phyloP scores from a whole-genome alignment of 2,888 invertebrate genomes.

The Pristionchus maxplancki region DNA sequence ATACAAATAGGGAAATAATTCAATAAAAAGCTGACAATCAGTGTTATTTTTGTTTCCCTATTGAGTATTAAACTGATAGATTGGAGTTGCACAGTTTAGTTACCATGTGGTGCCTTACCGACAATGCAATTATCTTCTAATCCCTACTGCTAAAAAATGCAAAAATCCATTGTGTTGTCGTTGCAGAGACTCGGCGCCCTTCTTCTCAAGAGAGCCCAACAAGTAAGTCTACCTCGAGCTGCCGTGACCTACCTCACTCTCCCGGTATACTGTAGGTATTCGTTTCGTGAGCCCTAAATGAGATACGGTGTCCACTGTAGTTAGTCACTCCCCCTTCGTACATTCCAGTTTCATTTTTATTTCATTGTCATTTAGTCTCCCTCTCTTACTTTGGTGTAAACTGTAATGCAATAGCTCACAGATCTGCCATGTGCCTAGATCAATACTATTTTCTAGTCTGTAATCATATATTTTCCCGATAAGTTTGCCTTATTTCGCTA shows the following conservation, averaged over 20 bases:
- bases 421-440: neutral
- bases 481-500: constrained; percentile 15
- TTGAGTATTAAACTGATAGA: too few relatives aligned
- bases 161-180: too few relatives aligned
- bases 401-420: constrained; percentile 13
- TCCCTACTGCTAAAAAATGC: too few relatives aligned
- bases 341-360: constrained; percentile 3
- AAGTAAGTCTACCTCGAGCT: constrained; percentile 63
- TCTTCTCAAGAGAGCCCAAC: constrained; percentile 72
- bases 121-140: too few relatives aligned
- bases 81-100: too few relatives aligned
- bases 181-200: constrained; percentile 79
- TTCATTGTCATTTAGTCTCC: neutral
- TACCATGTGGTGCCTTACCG: too few relatives aligned
- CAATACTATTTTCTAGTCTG: neutral
- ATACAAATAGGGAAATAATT: too few relatives aligned
- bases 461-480: neutral
- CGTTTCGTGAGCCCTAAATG: neutral
- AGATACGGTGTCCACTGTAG: constrained; percentile 18
- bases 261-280: constrained; percentile 44
- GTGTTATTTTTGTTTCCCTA: too few relatives aligned
- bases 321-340: neutral
- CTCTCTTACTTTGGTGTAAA: neutral
- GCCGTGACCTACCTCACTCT: neutral
- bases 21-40: too few relatives aligned